Base-by-base conservation (phyloP, 2,888 invertebrate species). In the Strigamia crassipes region DNA sequence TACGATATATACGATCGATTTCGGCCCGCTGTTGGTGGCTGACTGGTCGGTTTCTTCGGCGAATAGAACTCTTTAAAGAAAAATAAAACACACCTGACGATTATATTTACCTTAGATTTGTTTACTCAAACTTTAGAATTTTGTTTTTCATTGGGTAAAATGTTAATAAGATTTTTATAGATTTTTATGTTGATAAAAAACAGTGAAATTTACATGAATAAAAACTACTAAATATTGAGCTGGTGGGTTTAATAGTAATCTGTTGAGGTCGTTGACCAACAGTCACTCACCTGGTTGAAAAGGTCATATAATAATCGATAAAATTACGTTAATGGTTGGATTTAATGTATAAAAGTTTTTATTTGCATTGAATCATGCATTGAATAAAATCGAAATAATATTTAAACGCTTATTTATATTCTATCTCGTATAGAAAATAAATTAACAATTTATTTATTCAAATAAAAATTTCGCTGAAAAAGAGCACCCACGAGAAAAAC, bases 1-100 rank as follows among this genome's bases (percentile, higher is more conserved):
- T 38, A 38, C 38, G 38, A 38, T 38, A 38, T 38, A 38, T 51
- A 51, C 78, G 31, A 78, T 78, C 78, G 41, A 78, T 78, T 23
- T 10, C 61, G n/a, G 21, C 61, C 21, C 18, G n/a, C 21, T n/a
- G n/a, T 61, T 18, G 61, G 18, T 61, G n/a, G 5, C 12, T 61
- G 13, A n/a, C 61, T 61, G 23, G 21, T 15, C 4, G 6, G 10
- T 23, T 61, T 61, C 4, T 6, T 23, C 61, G 18, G 21, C 61
- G 46, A 46, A 46, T 46, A 46, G 46, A 13, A 13, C 9, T 38
- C 38, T 38, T 38, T 38, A 0, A 38, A 38, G 38, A 38, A 10
- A 38, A 38, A 38, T 38, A 38, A 38, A 38, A 38, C 38, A 38
- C 38, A 38, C 10, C 38, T 38, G 38, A 38, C 38, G 38, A 38